Percentiles rank a stretch among this genome's conserved stretches.
Conservation (phyloP, 1,140 invertebrate genomes). For the Drosophila chauvacae region DNA sequence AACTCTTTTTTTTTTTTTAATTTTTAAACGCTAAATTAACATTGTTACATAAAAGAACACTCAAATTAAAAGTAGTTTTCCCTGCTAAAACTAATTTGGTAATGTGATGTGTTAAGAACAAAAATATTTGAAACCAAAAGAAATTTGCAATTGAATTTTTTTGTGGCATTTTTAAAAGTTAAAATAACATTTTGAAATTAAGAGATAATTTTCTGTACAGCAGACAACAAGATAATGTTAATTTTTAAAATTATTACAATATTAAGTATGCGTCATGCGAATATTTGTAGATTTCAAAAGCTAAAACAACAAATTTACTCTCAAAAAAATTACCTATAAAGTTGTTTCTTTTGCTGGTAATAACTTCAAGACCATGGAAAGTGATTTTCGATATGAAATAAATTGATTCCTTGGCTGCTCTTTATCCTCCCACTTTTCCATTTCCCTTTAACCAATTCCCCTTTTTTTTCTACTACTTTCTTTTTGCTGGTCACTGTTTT, state of each 20-base stretch:
- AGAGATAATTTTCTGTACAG: neutral
- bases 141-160: neutral
- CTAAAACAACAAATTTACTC: neutral
- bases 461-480: slow-evolving; percentile 42
- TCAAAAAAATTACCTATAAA: slow-evolving; percentile 24
- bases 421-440: slow-evolving; percentile 3
- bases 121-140: too few species aligned
- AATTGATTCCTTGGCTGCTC: slow-evolving; percentile 6
- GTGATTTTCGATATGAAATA: slow-evolving; percentile 29
- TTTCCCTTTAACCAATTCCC: slow-evolving; percentile 2
- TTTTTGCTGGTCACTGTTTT: slow-evolving; percentile 30
- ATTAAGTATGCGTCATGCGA: neutral
- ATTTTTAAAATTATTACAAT: neutral
- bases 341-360: neutral
- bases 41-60: neutral
- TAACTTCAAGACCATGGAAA: slow-evolving; percentile 2
- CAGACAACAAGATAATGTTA: neutral
- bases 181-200: neutral
- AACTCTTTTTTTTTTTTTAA: too few species aligned
- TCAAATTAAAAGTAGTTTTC: neutral
- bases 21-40: neutral
- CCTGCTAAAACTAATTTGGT: too few species aligned
- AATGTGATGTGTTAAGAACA: too few species aligned
- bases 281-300: neutral
- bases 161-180: neutral